Conservation (phyloP, 2,113 vertebrate species). For the Okapia johnstoni region DNA sequence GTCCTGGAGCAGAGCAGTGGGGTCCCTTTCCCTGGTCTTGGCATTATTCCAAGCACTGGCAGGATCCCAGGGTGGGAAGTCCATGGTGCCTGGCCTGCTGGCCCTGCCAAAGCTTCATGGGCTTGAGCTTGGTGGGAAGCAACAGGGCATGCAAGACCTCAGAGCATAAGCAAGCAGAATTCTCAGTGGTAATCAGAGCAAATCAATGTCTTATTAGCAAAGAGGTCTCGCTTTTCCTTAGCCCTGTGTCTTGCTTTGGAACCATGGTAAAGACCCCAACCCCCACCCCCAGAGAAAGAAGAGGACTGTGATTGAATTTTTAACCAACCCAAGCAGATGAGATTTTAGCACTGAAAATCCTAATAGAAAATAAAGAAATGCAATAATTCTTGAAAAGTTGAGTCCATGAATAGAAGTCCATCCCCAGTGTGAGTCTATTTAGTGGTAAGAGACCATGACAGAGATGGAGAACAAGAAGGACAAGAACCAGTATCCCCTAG, state of each 20-base stretch:
- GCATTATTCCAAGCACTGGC: neutral
- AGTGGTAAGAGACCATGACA: neutral
- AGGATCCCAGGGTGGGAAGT: neutral
- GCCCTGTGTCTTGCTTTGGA: neutral
- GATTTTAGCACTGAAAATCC: neutral
- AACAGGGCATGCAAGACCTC: rapidly evolving
- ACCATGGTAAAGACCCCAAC: neutral
- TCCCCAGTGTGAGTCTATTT: neutral
- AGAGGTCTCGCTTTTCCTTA: neutral
- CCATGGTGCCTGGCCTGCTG: neutral
- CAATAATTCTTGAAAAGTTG: neutral
- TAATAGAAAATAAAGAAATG: neutral
- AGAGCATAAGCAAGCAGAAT: neutral
- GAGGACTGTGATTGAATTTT: neutral
- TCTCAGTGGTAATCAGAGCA: neutral
- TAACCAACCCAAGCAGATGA: neutral
- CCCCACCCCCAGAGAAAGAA: neutral
- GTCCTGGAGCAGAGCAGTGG: neutral
- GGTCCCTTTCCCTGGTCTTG: neutral
- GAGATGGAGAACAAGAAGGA: neutral
- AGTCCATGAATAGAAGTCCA: neutral
- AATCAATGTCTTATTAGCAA: neutral
- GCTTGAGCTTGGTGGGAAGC: neutral
- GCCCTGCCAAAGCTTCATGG: neutral
- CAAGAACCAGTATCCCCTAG: neutral